A percentile compares a stretch with the other conserved stretches of the same genome.
Conservation (phyloP, 92 coral and sea anemone species). For the Paramuricea clavata region DNA sequence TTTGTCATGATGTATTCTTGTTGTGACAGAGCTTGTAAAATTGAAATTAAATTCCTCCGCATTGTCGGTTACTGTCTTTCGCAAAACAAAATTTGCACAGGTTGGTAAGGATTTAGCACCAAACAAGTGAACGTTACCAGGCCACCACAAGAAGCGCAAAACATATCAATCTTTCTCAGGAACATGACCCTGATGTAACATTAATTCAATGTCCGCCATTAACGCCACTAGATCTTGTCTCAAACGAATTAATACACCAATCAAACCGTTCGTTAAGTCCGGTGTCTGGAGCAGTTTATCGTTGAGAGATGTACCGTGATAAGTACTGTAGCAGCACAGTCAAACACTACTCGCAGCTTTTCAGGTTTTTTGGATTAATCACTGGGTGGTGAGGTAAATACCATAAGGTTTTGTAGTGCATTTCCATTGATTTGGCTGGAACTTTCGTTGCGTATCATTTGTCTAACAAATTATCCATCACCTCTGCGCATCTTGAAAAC, state of each 20-base stretch:
- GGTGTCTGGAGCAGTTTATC: constrained; percentile 59
- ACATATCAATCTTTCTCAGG: constrained; percentile 27
- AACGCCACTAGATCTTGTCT: constrained; percentile 49
- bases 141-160: constrained; percentile 53
- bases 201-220: constrained; percentile 57
- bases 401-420: constrained; percentile 45
- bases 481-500: constrained; percentile 47
- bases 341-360: constrained; percentile 58
- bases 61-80: not conserved
- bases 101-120: not conserved
- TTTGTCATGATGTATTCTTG: no score
- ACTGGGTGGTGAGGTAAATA: constrained; percentile 64
- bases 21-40: no score
- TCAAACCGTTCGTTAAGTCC: constrained; percentile 45
- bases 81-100: not conserved
- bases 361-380: constrained; percentile 43
- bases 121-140: not conserved
- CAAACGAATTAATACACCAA: constrained; percentile 55
- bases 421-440: constrained; percentile 39
- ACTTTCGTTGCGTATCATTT: constrained; percentile 70
- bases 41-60: not conserved
- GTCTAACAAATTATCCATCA: constrained; percentile 59
- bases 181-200: constrained; percentile 61
- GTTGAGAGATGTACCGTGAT: constrained; percentile 39
- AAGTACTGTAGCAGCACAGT: constrained; percentile 48